Evolutionary conservation across 2,888 invertebrate species (phyloP).

Genomic region (Dolichopus griseipennis): DNA sequence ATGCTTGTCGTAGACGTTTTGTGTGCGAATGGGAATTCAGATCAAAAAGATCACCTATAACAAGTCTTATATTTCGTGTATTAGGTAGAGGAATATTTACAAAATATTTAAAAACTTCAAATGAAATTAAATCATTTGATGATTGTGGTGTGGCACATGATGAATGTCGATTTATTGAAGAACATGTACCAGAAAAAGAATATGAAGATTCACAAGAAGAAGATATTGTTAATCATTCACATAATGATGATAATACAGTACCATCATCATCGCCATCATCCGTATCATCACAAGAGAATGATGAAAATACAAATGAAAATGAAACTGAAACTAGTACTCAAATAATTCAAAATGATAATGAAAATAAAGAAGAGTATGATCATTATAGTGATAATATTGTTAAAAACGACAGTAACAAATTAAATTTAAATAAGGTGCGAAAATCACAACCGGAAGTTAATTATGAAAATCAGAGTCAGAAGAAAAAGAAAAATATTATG

Average conservation of each 20-base stretch:
- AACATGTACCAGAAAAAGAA: conserved; percentile 33
- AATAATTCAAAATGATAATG: conserved; percentile 32
- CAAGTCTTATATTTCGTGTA: conserved; percentile 38
- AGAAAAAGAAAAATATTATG: not conserved
- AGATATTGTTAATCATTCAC: conserved; percentile 33
- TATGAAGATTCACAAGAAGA: conserved; percentile 42
- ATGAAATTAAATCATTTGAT: conserved; percentile 32
- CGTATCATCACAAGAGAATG: conserved; percentile 9
- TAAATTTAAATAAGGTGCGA: not conserved
- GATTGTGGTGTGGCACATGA: conserved; percentile 37
- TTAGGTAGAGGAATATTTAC: conserved; percentile 38
- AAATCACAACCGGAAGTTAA: not conserved
- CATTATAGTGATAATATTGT: conserved; percentile 16
- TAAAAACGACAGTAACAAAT: not conserved
- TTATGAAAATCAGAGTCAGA: not conserved
- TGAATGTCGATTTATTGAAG: conserved; percentile 36
- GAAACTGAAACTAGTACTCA: conserved; percentile 18
- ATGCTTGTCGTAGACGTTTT: conserved; percentile 45
- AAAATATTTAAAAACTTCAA: conserved; percentile 33
- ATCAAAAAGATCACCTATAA: conserved; percentile 38
- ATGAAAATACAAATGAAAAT: conserved; percentile 22
- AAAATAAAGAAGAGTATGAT: conserved; percentile 9
- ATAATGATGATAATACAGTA: conserved; percentile 8
- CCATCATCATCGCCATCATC: not conserved
- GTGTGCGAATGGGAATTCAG: conserved; percentile 47